Evolutionary conservation across 2,888 invertebrate genomes (phyloP).

Genomic region (Ecliptopera silaceata): DNA sequence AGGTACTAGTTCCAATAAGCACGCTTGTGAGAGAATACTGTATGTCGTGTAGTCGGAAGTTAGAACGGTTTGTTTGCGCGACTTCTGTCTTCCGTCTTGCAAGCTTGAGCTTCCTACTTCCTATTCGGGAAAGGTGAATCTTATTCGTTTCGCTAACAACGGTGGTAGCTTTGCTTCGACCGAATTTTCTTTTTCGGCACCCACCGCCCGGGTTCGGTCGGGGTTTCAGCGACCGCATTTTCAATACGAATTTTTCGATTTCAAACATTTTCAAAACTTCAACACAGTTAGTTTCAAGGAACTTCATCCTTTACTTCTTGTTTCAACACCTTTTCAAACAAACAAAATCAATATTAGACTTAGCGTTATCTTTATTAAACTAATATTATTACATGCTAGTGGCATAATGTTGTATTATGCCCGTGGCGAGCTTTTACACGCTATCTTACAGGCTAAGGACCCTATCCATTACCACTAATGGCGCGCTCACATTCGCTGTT

Average conservation of each 20-base stretch:
- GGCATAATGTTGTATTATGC: slow-evolving; percentile 52
- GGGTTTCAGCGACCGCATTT: slow-evolving; percentile 71
- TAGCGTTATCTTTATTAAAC: slow-evolving; percentile 78
- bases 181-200: slow-evolving; percentile 66
- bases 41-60: slow-evolving; percentile 46
- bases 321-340: slow-evolving; percentile 93
- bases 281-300: slow-evolving; percentile 82
- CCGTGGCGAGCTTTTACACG: slow-evolving; percentile 57
- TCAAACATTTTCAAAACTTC: slow-evolving; percentile 82
- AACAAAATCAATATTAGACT: slow-evolving; percentile 88
- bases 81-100: slow-evolving; percentile 67
- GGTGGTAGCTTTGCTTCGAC: slow-evolving; percentile 57
- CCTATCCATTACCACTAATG: slow-evolving; percentile 54
- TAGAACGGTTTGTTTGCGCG: slow-evolving; percentile 65
- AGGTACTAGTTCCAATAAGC: slow-evolving; percentile 57
- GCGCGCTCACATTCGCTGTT: slow-evolving; percentile 17
- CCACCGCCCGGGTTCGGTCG: slow-evolving; percentile 57
- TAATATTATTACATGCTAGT: slow-evolving; percentile 74
- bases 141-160: slow-evolving; percentile 69
- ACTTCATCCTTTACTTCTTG: slow-evolving; percentile 92
- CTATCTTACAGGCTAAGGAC: slow-evolving; percentile 70
- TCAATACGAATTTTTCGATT: slow-evolving; percentile 70
- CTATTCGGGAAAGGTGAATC: slow-evolving; percentile 62
- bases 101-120: slow-evolving; percentile 60
- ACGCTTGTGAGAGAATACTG: slow-evolving; percentile 53